Base-by-base conservation (phyloP, 2,888 invertebrate genomes). In the Atherix ibis region DNA sequence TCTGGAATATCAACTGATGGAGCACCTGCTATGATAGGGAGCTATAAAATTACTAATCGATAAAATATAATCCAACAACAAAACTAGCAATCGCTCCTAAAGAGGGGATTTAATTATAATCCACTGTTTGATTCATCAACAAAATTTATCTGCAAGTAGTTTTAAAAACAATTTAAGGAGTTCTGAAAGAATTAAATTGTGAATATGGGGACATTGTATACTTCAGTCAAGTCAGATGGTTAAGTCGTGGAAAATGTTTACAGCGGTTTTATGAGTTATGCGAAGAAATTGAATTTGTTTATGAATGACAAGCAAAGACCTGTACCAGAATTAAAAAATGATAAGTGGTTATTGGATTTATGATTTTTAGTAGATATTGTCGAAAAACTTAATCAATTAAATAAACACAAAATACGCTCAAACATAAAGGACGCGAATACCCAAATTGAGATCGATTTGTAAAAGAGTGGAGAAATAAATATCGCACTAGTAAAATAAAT, bases 111-210 rank as follows among this genome's bases (percentile, higher is more conserved):
- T 15, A 31, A 15, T 34, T 27, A 17, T 34, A 22, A 34, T 35
- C n/a, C 36, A 36, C 29, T 33, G 33, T 36, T 36, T 32, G 25
- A 35, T 32, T 18, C 31, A 29, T 27, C 28, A 38, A 31, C 32
- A 38, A 35, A n/a, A 38, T 35, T 34, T 38, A 32, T 32, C 18
- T 18, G 16, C 26, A n/a, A n/a, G 33, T 33, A 13, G 27, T 33
- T 5, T 27, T 27, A 27, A 27, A 26, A 27, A 17, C 27, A 27
- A 18, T 33, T 15, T 14, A 16, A 13, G 29, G 10, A 15, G 12
- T 29, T 15, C 15, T 29, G 15, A 16, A 29, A 16, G 28, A 28
- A 26, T 15, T 36, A 3, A 18, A 28, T 28, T 25, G 26, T 12
- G 36, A 36, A 32, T 32, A 32, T 32, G 32, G 36, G 6, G 32